Conservation (phyloP, 2,888 invertebrate genomes). For the Argyresthia goedartella region DNA sequence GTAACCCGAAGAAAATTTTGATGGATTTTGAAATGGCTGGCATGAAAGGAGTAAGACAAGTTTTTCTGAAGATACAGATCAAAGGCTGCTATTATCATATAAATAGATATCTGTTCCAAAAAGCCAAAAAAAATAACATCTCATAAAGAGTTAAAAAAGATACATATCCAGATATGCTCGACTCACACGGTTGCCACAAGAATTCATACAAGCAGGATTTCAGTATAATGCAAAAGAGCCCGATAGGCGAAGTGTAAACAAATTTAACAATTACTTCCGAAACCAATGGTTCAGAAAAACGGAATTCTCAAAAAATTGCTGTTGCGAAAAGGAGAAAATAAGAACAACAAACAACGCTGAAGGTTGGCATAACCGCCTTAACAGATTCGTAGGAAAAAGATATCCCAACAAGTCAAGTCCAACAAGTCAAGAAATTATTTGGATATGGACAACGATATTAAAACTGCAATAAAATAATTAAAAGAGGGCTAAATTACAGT, state of each 20-base stretch:
- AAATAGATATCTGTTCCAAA: no score
- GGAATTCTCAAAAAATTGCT: background rate
- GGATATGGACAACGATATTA: background rate
- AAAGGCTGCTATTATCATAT: no score
- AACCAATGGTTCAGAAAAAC: background rate
- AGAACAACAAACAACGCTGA: background rate
- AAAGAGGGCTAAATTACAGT: background rate
- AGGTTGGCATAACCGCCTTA: background rate
- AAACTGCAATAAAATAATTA: background rate
- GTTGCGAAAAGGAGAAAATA: background rate
- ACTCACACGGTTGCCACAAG: no score
- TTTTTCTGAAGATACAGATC: no score
- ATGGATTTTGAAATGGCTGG: no score
- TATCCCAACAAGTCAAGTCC: background rate
- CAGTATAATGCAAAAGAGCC: background rate
- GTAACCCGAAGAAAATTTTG: no score
- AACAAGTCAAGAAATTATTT: background rate
- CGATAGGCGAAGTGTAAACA: background rate
- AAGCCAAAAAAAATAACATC: no score
- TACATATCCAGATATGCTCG: no score
- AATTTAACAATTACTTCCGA: background rate
- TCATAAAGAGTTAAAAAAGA: no score
- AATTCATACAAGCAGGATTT: no score
- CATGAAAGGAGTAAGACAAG: no score
- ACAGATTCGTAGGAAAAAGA: background rate